Base-by-base conservation (phyloP, 2,113 vertebrate species). In the Equus przewalskii region DNA sequence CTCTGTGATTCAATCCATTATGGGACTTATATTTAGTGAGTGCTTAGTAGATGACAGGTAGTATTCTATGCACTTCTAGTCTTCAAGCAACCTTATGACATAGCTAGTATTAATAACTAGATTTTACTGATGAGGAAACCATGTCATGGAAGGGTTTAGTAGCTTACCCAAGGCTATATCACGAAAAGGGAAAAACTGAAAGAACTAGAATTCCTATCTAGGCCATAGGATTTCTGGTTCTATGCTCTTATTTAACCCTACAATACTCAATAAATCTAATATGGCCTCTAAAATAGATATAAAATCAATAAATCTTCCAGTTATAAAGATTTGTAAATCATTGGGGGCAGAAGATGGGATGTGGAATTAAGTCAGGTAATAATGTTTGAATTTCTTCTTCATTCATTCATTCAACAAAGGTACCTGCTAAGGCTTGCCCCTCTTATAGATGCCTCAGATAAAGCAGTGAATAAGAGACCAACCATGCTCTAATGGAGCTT, bases 371-470 rank as follows among this genome's bases (percentile, higher is more conserved):
- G 28, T 49, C 21, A 81, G 41, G 33, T 33, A 60, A 33, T 70
- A 60, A 73, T 83, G 60, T 60, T 94, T 79, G 16, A 80, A 58
- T 94, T 92, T 94, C 62, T 87, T 73, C 0, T 76, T 19, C 30
- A 41, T 88, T 93, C 41, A 24, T 87, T 95, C 62, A 11, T 95
- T 89, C 44, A 94, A n/a, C 56, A 89, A 96, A 93, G 24, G 24
- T 78, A 33, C 1, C 70, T 51, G 11, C 69, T 80, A 9, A 91
- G 24, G 62, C 5, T 41, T 75, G 41, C 21, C 6, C 49, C 28
- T 76, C 33, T 79, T 70, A 62, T 0, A 84, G 14, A 22, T 54
- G 19, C 56, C 89, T 4, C 13, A 22, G n/a, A 69, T 72, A 60
- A 67, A 73, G 21, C 65, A 19, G 58, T 75, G 46, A 76, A 72